Base-by-base conservation (phyloP, 2,888 invertebrate genomes). In the Acleris emargana region DNA sequence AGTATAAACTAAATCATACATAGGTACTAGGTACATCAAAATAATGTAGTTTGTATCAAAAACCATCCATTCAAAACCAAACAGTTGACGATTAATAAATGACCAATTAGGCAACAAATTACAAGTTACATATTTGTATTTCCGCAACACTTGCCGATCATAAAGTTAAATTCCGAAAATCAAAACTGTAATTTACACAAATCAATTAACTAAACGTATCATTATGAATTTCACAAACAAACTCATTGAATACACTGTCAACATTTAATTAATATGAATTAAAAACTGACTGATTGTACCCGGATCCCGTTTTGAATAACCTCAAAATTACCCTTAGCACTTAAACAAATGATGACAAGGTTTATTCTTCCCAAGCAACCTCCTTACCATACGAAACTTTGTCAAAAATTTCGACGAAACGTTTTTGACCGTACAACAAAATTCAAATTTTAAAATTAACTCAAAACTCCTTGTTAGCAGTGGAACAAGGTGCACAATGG, bases 211-310 rank as follows among this genome's bases (percentile, higher is more conserved):
- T 70, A 72, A 84, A 80, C 79, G 69, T 81, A 73, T 83, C 66
- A 86, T 84, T 81, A 79, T 63, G 52, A 64, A 73, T 74, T 69
- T 72, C 77, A 77, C 77, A 71, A 71, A 78, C 73, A 73, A 78
- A 73, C 68, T 75, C 69, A 73, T 67, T 69, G 76, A 76, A 72
- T 73, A 71, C 68, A 76, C 77, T 82, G 81, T 84, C 84, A 83
- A 79, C 80, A 71, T 77, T 73, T 81, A 82, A 88, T 88, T 87
- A 86, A 81, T 81, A 78, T 69, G 68, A 75, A 79, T 74, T 73
- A 73, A 69, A 73, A 64, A 61, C 69, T 28, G 32, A 55, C 57
- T 54, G 53, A 62, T 45, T 55, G 32, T 52, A 73, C 72, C 67
- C 58, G 49, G 78, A 82, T 76, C 76, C 73, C 75, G 78, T 79